Base-by-base conservation (phyloP, 2,113 vertebrate genomes). In the Poeciliopsis occidentalis region DNA sequence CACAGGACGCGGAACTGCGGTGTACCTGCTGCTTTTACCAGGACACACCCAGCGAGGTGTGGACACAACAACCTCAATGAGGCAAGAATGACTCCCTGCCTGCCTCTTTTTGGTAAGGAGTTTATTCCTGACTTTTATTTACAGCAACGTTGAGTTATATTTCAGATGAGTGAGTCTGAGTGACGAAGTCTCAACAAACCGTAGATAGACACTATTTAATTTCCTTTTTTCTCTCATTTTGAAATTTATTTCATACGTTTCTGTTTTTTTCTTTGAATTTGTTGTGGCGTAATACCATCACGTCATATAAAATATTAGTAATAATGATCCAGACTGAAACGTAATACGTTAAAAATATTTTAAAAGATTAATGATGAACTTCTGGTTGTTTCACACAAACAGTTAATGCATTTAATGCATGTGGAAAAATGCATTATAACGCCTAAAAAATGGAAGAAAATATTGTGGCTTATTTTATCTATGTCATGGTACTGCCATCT, bases 11-110 rank as follows among this genome's bases (percentile, higher is more conserved):
- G 13, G 27, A 8, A 67, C 4, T 8, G 19, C 15, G 26, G 66
- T 8, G 27, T 65, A 88, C 85, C 82, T 85, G 84, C 71, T 51
- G 79, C 57, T 82, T 67, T 37, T 0, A 3, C 0, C 19, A 51
- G 64, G 89, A 76, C 86, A 91, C 89, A 83, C 87, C 87, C 83
- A 81, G 81, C 4, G 57, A 76, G 69, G 73, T 74, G 70, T 41
- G 27, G 64, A 24, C 51, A 34, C 34, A 2, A 41, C 12, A 41
- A 12, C 39, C 1, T 41, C 12, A 41, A 3, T 41, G 4, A 41
- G 0, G 1, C 3, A 41, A 4, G 39, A 41, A 12, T 4, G 24
- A 17, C 62, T 47, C 64, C 51, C 60, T 8, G 4, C 44, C 13
- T 3, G 4, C 44, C 13, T 3, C 4, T 4, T 12, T 13, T 12